A percentile compares a stretch with the other conserved stretches of the same genome.
Evolutionary conservation across 2,797 vertebrate genomes (phyloP).

Genomic region (Acrossocheilus wenchowensis): DNA sequence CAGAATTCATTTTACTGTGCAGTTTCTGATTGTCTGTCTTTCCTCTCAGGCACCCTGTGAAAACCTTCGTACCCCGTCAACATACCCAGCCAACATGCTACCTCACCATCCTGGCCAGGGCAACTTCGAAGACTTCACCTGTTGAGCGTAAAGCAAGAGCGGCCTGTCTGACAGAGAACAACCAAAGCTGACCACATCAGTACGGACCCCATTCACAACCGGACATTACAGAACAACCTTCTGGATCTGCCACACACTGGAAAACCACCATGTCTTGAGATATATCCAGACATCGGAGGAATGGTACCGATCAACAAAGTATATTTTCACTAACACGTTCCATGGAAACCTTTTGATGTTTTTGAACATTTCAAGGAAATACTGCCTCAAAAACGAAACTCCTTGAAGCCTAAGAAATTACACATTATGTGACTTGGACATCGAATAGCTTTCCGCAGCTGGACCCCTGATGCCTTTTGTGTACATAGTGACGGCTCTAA

Average conservation of each 20-base stretch:
- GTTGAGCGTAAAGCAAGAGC: conserved; percentile 75
- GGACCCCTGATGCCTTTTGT: conserved; percentile 72
- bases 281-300: conserved; percentile 19
- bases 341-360: conserved; percentile 63
- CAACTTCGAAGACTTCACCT: conserved; percentile 99
- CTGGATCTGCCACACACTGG: conserved; percentile 32
- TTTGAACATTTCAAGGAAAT: conserved; percentile 62
- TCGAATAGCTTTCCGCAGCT: conserved; percentile 46
- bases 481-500: conserved; percentile 65
- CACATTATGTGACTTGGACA: conserved; percentile 64
- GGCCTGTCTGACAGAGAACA: conserved; percentile 65
- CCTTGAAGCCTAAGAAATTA: conserved; percentile 63
- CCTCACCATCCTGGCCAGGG: conserved; percentile 97
- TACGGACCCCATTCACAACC: conserved; percentile 61
- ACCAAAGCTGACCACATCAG: conserved; percentile 78
- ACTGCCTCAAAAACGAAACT: conserved; percentile 74
- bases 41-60: conserved; percentile 90
- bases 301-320: conserved; percentile 28
- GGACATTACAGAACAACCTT: conserved; percentile 62
- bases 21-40: conserved; percentile 4
- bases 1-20: not conserved
- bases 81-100: conserved; percentile 98
- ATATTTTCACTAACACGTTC: conserved; percentile 60
- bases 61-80: conserved; percentile 91
- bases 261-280: conserved; percentile 21